phyloP scores from a whole-genome alignment of 2,888 invertebrate genomes.

The Drosophila siamana region DNA sequence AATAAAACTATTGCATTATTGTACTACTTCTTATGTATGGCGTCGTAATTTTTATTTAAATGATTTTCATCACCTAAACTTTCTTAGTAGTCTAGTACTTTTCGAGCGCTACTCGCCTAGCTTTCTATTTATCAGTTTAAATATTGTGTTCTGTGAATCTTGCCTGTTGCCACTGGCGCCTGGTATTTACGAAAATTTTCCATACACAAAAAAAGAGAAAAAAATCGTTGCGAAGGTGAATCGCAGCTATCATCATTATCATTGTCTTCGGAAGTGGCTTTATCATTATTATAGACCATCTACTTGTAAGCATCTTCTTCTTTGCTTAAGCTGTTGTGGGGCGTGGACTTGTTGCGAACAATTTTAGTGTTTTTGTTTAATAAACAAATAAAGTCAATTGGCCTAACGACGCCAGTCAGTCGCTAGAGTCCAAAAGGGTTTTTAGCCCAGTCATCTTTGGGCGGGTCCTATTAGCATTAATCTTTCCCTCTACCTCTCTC shows the following conservation, averaged over 20 bases:
- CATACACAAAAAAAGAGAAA: slow-evolving; percentile 11
- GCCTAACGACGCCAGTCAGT: slow-evolving; percentile 64
- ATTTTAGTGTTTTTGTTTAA: slow-evolving; percentile 74
- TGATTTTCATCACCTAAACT: too few relatives aligned
- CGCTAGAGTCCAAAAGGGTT: slow-evolving; percentile 58
- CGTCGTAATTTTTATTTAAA: too few relatives aligned
- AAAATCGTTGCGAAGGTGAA: slow-evolving; percentile 6
- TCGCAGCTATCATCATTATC: slow-evolving; percentile 6
- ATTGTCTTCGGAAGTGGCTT: slow-evolving; percentile 12
- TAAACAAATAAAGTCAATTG: slow-evolving; percentile 74
- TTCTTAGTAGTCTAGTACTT: too few relatives aligned
- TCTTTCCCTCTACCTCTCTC: slow-evolving; percentile 33
- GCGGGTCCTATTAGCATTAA: slow-evolving; percentile 72
- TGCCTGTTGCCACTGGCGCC: slow-evolving; percentile 12
- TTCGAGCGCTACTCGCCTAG: neutral
- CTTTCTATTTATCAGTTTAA: neutral
- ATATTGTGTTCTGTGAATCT: neutral
- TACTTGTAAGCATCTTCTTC: slow-evolving; percentile 14
- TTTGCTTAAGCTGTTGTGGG: slow-evolving; percentile 13
- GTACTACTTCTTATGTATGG: too few relatives aligned
- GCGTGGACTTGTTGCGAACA: slow-evolving; percentile 67
- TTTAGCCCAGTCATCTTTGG: slow-evolving; percentile 48
- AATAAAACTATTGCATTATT: too few relatives aligned
- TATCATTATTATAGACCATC: slow-evolving; percentile 9
- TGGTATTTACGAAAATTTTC: slow-evolving; percentile 21